These are phyloP conservation scores for Trichoplax adhaerens DNA, from an alignment of 37 sponge, comb jelly and placozoan genomes.

Conservation along the genomic window DNA sequence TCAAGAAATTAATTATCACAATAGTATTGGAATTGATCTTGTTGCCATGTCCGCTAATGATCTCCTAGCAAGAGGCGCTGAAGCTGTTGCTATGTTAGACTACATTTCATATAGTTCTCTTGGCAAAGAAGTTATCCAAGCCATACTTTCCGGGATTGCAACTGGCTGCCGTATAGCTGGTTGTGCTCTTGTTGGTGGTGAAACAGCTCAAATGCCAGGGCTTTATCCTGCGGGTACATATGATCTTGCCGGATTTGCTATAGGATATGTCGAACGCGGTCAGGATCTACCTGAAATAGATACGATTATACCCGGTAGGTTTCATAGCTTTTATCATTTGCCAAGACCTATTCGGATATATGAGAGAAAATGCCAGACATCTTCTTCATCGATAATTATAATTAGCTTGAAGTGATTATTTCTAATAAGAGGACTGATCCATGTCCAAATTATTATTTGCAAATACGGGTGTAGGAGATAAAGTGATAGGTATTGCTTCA, in stretches of 20 bases:
- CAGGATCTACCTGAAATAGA: neutral
- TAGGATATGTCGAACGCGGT: slow-evolving; percentile 7
- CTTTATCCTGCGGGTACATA: neutral
- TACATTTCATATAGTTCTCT: slow-evolving; percentile 6
- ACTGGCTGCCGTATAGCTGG: slow-evolving; percentile 8
- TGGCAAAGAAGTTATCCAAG: slow-evolving; percentile 1
- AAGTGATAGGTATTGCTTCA: slow-evolving; percentile 8
- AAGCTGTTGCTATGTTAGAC: neutral
- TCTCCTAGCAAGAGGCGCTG: slow-evolving; percentile 13
- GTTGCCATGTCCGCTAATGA: slow-evolving; percentile 15
- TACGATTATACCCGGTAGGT: neutral
- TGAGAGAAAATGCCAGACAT: too few relatives aligned
- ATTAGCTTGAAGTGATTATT: too few relatives aligned
- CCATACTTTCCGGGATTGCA: slow-evolving; percentile 6
- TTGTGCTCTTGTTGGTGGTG: slow-evolving; percentile 16
- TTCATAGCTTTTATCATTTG: too few relatives aligned
- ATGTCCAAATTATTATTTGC: too few relatives aligned
- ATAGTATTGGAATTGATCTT: slow-evolving; percentile 8
- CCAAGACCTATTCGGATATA: too few relatives aligned
- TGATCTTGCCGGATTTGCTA: slow-evolving; percentile 17
- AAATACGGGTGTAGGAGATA: neutral
- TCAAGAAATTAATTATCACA: slow-evolving; percentile 1
- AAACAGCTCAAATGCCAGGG: slow-evolving; percentile 12
- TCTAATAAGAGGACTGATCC: too few relatives aligned
- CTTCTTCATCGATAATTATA: too few relatives aligned